Evolutionary conservation across 2,113 vertebrate species (phyloP).

Genomic region (Dasypus novemcinctus): DNA sequence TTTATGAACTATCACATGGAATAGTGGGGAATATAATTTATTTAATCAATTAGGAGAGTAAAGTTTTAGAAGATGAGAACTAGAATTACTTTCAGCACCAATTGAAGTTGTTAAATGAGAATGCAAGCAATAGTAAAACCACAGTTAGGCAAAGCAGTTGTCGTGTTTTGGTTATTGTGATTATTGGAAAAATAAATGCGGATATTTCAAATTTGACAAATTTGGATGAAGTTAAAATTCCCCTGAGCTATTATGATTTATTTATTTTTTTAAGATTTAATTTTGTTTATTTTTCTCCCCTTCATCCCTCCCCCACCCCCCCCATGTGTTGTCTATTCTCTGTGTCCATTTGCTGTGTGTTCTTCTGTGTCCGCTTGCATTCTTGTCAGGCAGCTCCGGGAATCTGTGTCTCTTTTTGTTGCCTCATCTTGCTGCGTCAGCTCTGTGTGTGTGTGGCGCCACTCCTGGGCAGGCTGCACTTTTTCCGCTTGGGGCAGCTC

Average conservation of each 20-base stretch:
- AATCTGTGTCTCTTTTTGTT: too few species aligned
- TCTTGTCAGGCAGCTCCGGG: too few species aligned
- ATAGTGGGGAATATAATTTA: conserved; percentile 17
- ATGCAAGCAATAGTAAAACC: conserved; percentile 43
- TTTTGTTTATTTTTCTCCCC: too few species aligned
- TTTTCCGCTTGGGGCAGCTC: too few species aligned
- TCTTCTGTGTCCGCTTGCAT: too few species aligned
- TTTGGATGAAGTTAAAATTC: conserved; percentile 65
- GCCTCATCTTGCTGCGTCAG: too few species aligned
- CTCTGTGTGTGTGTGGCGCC: too few species aligned
- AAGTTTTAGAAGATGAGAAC: conserved; percentile 45
- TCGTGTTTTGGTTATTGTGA: conserved; percentile 58
- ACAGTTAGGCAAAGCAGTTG: conserved; percentile 16
- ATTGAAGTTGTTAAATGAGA: conserved; percentile 60
- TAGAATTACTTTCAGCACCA: conserved; percentile 24
- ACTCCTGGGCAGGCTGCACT: too few species aligned
- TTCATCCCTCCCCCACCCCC: too few species aligned
- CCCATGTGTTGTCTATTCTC: too few species aligned
- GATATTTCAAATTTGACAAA: conserved; percentile 60
- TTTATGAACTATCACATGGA: conserved; percentile 54
- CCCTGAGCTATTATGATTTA: conserved; percentile 9
- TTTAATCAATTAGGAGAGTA: conserved; percentile 61
- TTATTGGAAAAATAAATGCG: conserved; percentile 61
- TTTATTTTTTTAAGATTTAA: too few species aligned
- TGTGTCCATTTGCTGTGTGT: too few species aligned